These are phyloP conservation scores for Aurelia aurita complex sp. Pacific DNA, from an alignment of 30 jellyfish, hydroid and myxozoan species.

Conservation along the genomic window DNA sequence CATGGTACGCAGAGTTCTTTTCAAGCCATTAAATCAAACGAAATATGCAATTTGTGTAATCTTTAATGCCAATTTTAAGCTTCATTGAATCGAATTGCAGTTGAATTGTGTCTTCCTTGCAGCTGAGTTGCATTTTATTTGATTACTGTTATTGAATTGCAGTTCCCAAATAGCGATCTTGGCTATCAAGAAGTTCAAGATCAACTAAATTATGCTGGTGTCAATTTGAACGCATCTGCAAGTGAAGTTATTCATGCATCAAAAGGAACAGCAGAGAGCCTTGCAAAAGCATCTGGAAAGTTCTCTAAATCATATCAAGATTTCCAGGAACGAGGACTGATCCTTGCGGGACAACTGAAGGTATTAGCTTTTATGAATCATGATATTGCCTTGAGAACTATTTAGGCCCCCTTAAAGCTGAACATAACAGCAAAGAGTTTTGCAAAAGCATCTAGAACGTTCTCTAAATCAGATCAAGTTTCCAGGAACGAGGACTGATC, in stretches of 20 bases:
- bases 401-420: too few species aligned
- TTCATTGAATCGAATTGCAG: too few species aligned
- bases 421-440: conserved; percentile 78
- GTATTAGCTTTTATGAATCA: neutral
- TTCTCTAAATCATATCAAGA: conserved; percentile 96
- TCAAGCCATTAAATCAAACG: too few species aligned
- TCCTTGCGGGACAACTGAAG: conserved; percentile 93
- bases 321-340: conserved; percentile 89
- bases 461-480: conserved; percentile 88
- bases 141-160: neutral
- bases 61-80: too few species aligned
- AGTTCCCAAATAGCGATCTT: conserved; percentile 90
- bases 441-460: conserved; percentile 87
- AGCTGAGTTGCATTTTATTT: too few species aligned
- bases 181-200: conserved; percentile 95
- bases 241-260: conserved; percentile 97
- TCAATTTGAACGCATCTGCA: conserved; percentile 92
- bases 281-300: conserved; percentile 91
- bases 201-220: conserved; percentile 82
- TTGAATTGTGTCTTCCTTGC: too few species aligned
- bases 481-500: conserved; percentile 86
- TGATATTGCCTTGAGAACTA: neutral
- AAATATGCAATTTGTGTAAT: too few species aligned
- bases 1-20: too few species aligned
- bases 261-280: conserved; percentile 84